These are phyloP conservation scores for Thunnus maccoyii DNA, from an alignment of 2,113 vertebrate species.

Conservation along the genomic window DNA sequence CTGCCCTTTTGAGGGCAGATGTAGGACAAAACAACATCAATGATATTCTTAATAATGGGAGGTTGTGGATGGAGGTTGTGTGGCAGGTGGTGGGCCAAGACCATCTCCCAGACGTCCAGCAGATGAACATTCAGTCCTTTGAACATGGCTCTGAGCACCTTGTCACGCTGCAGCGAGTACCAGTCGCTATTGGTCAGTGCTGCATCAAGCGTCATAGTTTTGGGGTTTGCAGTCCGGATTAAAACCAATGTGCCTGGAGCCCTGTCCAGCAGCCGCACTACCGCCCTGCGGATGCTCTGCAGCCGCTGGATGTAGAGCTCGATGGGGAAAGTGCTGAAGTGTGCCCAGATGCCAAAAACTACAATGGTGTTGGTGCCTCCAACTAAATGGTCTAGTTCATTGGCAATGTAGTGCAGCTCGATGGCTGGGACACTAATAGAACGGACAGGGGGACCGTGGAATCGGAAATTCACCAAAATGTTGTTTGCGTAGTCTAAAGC, in stretches of 20 bases:
- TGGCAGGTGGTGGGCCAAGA: too few species aligned
- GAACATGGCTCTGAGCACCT: slow-evolving; percentile 91
- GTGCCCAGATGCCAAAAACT: slow-evolving; percentile 49
- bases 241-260: slow-evolving; percentile 87
- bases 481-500: slow-evolving; percentile 89
- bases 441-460: slow-evolving; percentile 92
- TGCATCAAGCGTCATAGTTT: slow-evolving; percentile 85
- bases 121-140: slow-evolving; percentile 87
- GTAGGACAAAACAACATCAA: slow-evolving; percentile 79
- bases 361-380: slow-evolving; percentile 89
- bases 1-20: slow-evolving; percentile 83
- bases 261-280: slow-evolving; percentile 60
- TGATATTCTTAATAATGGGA: slow-evolving; percentile 87
- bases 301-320: slow-evolving; percentile 90
- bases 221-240: slow-evolving; percentile 90
- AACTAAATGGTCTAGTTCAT: slow-evolving; percentile 87
- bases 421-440: slow-evolving; percentile 84
- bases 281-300: slow-evolving; percentile 88
- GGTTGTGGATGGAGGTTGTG: too few species aligned
- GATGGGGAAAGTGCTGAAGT: slow-evolving; percentile 92
- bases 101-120: slow-evolving; percentile 96
- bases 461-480: slow-evolving; percentile 89
- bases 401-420: slow-evolving; percentile 91
- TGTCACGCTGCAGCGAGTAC: slow-evolving; percentile 71
- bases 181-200: slow-evolving; percentile 94